These are phyloP conservation scores for Stigmatopora nigra DNA, from an alignment of 2,113 vertebrate genomes.

Conservation along the genomic window DNA sequence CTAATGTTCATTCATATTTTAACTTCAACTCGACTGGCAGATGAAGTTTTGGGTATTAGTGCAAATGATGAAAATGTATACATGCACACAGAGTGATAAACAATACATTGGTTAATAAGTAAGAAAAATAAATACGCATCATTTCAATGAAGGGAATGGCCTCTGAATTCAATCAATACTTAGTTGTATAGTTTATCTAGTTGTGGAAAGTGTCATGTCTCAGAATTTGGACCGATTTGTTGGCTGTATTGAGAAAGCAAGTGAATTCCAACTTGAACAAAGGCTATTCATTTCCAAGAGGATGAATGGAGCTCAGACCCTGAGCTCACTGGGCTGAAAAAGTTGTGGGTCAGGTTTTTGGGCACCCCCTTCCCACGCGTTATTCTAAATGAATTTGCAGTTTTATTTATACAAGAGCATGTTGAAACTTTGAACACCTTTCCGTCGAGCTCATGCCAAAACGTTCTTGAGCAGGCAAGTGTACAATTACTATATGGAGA, in stretches of 20 bases:
- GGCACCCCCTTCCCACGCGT: constrained; percentile 26
- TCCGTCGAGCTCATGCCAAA: neutral
- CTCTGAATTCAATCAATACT: neutral
- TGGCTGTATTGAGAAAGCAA: constrained; percentile 43
- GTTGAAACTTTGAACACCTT: neutral
- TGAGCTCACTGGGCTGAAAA: constrained; percentile 28
- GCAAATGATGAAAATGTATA: neutral
- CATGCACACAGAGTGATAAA: neutral
- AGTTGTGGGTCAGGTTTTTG: constrained; percentile 34
- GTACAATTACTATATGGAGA: constrained; percentile 19
- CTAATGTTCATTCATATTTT: neutral
- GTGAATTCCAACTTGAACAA: constrained; percentile 33
- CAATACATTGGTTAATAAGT: neutral
- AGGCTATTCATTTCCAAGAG: constrained; percentile 26
- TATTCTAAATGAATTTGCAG: neutral
- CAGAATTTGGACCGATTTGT: constrained; percentile 27
- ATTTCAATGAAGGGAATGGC: neutral
- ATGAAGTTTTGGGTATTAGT: neutral
- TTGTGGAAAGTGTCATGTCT: constrained; percentile 12
- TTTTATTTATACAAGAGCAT: neutral
- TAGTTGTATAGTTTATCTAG: neutral
- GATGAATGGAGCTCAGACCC: constrained; percentile 53
- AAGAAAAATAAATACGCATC: constrained; percentile 9
- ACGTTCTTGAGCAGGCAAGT: neutral
- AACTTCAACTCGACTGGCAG: neutral